Base-by-base conservation (phyloP, 2,797 vertebrate genomes). In the Euphonia xanthogaster region DNA sequence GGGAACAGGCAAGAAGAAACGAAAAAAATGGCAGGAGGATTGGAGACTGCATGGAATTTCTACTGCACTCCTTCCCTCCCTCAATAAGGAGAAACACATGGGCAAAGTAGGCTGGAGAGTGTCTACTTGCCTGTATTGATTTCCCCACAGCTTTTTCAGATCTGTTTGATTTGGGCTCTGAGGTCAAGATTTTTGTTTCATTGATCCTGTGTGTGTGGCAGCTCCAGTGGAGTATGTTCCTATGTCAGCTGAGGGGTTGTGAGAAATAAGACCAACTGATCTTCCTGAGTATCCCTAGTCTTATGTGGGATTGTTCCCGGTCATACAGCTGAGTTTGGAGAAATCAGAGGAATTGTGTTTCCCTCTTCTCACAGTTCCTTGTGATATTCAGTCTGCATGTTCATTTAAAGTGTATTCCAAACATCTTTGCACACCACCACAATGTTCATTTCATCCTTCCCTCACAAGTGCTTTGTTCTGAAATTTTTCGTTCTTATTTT, bases 121-220 rank as follows among this genome's bases (percentile, higher is more conserved):
- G 65, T 87, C 53, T 51, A 7, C 62, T 87, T 57, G 51, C 68
- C 30, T 61, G 12, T 63, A 45, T 67, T 79, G 85, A 80, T 84
- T 90, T 90, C 31, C 13, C 8, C 35, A 67, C 57, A 67, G 19
- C 45, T 77, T 82, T 40, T 70, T 86, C 71, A 94, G 42, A 68
- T 74, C 30, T 72, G 1, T 87, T 86, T 76, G 63, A 40, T 88
- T 39, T 92, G 67, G 20, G 16, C 47, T 89, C 53, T 44, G 67
- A 83, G 70, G 85, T 83, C 74, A 79, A 73, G 79, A 71, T 55
- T 92, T 95, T 76, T 87, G n/a, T 81, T 73, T 74, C 81, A 65
- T 33, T 82, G 55, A 73, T 90, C 33, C 53, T 5, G 2, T 61
- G 27, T 40, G 55, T 71, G 20, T 67, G 54, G 68, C 39, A 60